phyloP scores from a whole-genome alignment of 37 sponge, comb jelly and placozoan species.

The Ianthella basta region DNA sequence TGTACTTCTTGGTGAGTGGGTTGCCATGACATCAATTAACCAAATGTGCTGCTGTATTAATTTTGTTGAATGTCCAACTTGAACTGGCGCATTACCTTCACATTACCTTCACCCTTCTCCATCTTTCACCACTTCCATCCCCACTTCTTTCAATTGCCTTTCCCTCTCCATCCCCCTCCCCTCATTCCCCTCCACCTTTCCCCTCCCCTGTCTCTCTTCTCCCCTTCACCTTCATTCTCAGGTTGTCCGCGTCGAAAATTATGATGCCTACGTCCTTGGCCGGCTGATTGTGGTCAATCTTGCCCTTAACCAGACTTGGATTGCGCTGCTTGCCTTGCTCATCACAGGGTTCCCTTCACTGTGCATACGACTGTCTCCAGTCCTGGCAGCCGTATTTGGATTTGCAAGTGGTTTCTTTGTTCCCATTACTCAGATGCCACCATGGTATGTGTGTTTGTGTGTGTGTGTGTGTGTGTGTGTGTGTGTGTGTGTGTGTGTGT shows the following conservation, averaged over 20 bases:
- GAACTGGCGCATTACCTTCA: neutral
- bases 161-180: too few species aligned
- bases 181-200: too few species aligned
- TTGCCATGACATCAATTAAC: neutral
- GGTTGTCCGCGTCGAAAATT: constrained; percentile 47
- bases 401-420: constrained; percentile 94
- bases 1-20: constrained; percentile 73
- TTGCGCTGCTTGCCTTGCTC: constrained; percentile 73
- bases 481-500: neutral
- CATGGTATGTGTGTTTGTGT: constrained; percentile 23
- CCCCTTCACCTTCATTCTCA: constrained; percentile 4
- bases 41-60: neutral
- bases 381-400: constrained; percentile 73
- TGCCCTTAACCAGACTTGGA: constrained; percentile 88
- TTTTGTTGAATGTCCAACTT: neutral
- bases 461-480: constrained; percentile 4
- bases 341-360: constrained; percentile 62
- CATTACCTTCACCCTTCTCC: neutral
- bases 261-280: constrained; percentile 38
- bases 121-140: too few species aligned
- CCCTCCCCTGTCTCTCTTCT: neutral
- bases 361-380: constrained; percentile 71
- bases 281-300: constrained; percentile 69
- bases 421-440: constrained; percentile 51
- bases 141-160: neutral